Evolutionary conservation across 2,888 invertebrate genomes (phyloP), one percentile per base, ranked within the genome.

Genomic region (Ligdia adustata): DNA sequence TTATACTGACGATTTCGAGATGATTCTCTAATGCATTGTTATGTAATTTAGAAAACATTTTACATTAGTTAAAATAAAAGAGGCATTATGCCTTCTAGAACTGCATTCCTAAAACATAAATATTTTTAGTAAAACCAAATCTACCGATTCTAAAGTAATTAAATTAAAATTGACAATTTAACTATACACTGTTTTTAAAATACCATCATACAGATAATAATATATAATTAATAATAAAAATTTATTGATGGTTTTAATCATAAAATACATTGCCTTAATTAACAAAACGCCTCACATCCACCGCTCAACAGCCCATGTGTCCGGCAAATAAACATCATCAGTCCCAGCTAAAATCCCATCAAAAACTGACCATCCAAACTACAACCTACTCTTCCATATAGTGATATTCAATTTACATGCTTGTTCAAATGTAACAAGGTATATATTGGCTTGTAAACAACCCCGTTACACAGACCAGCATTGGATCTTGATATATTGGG

Each of bases 261-360:
- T 11, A 22, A 22, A 34, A 9, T 1, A 1, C 9, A 34, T 2
- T 22, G 35, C 26, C 9, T 5, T 4, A 11, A 15, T 12, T 7
- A 6, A 2, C n/a, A 26, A 46, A 28, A 40, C 12, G 26, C 9
- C 11, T 9, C 39, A 34, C n/a, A 12, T 22, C 40, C 7, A 28
- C 29, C 45, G 40, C 56, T 34, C 14, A 22, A 9, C 13, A 6
- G 33, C 45, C 49, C 27, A 32, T 39, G 33, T 43, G 34, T 44
- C 55, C 52, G 41, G 41, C 55, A 53, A 46, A 55, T 32, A 43
- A 48, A 51, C 41, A 55, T 44, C 48, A 55, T 69, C 65, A 70
- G 69, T 65, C 57, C 71, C 71, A 65, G 62, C 70, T 66, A 57
- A 67, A 69, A 66, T 66, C 67, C 72, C 61, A 59, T 63, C 62